A percentile compares a stretch with the other conserved stretches of the same genome.
phyloP scores from a whole-genome alignment of 2,888 invertebrate species.

The Cataglyphis rosenhaueri region DNA sequence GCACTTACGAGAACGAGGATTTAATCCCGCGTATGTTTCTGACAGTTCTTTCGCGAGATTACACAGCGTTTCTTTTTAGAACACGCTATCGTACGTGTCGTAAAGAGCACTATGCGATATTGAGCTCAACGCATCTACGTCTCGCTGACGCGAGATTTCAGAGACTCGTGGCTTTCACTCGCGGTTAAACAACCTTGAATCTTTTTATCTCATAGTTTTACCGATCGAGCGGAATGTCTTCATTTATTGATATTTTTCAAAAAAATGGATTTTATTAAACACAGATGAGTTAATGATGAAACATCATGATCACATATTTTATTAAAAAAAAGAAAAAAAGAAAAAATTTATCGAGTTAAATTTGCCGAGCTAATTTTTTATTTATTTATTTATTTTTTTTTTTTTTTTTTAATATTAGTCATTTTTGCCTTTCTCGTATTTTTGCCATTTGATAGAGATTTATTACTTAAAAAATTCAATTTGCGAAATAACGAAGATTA shows the following conservation, averaged over 20 bases:
- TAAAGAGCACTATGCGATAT: conserved; percentile 23
- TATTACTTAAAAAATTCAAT: not conserved
- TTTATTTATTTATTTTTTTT: too few relatives aligned
- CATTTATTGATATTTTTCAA: not conserved
- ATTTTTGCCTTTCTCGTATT: not conserved
- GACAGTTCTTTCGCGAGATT: not conserved
- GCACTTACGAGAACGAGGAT: conserved; percentile 28
- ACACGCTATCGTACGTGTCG: not conserved
- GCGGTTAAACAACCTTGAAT: conserved; percentile 74
- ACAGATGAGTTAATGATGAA: not conserved
- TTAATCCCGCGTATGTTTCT: not conserved
- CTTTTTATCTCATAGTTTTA: conserved; percentile 55
- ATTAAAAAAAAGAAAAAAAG: not conserved
- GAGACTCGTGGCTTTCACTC: conserved; percentile 80
- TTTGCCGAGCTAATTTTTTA: too few relatives aligned
- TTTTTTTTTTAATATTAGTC: not conserved
- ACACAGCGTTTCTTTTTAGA: not conserved
- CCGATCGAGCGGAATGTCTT: conserved; percentile 55
- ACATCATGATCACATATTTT: not conserved
- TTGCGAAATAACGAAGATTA: not conserved
- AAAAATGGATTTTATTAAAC: not conserved
- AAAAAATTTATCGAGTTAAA: not conserved
- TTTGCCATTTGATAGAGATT: not conserved
- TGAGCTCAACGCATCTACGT: conserved; percentile 36
- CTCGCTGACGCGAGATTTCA: conserved; percentile 60